Evolutionary conservation across 2,888 invertebrate genomes (phyloP).

Genomic region (Dascillus cervinus): DNA sequence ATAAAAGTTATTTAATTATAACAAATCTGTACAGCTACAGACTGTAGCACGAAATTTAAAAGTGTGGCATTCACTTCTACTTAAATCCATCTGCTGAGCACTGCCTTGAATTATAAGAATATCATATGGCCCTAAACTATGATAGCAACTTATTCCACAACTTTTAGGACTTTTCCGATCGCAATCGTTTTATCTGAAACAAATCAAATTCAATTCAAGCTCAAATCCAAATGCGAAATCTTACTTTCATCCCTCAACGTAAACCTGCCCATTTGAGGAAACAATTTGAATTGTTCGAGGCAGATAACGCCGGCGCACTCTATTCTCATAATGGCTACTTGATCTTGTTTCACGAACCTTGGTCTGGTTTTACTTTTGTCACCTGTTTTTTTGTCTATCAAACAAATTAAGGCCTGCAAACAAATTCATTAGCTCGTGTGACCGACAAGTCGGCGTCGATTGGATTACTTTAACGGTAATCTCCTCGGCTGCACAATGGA

Average conservation of each 20-base stretch:
- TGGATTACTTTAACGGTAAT: conserved; percentile 83
- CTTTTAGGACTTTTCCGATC: conserved; percentile 71
- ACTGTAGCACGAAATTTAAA: no score
- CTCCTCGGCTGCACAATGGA: conserved; percentile 98
- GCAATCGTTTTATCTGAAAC: conserved; percentile 91
- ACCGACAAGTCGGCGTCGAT: conserved; percentile 1
- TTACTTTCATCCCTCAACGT: conserved; percentile 96
- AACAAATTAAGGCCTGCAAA: conserved; percentile 84
- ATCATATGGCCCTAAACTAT: conserved; percentile 19
- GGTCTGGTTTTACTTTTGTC: conserved; percentile 93
- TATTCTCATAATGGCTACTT: conserved; percentile 98
- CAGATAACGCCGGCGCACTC: conserved; percentile 97
- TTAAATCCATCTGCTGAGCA: conserved; percentile 7
- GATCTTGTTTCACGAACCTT: conserved; percentile 98
- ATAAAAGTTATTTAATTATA: no score
- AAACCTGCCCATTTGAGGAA: conserved; percentile 99
- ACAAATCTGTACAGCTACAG: no score
- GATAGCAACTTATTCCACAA: conserved; percentile 27
- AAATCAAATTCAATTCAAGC: conserved; percentile 6
- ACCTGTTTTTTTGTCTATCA: conserved; percentile 96
- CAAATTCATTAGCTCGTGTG: no score
- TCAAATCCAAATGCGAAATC: not conserved
- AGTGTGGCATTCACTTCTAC: no score
- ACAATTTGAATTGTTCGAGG: conserved; percentile 96
- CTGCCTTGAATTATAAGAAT: conserved; percentile 9